A percentile compares a stretch with the other conserved stretches of the same genome.
Conservation (phyloP, 1,140 invertebrate species). For the Drosophila bipectinata region DNA sequence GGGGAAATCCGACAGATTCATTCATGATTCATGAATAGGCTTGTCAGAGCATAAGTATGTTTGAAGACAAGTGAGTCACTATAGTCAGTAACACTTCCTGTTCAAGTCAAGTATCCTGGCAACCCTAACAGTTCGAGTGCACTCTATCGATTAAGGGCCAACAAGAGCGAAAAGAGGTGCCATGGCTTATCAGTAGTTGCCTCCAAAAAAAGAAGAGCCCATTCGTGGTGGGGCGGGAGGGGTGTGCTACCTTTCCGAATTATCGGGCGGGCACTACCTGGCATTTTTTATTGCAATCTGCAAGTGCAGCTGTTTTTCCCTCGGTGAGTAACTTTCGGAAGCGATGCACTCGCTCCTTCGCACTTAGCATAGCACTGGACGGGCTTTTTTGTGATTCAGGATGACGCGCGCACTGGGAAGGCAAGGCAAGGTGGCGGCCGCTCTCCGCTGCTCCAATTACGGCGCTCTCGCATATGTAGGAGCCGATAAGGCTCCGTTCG, state of each 20-base stretch:
- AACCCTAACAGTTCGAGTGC: too few species aligned
- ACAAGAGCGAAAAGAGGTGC: too few species aligned
- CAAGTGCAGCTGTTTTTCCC: neutral
- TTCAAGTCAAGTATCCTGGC: too few species aligned
- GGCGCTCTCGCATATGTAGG: neutral
- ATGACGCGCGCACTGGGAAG: slow-evolving; percentile 8
- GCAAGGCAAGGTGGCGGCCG: slow-evolving; percentile 14
- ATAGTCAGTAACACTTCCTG: too few species aligned
- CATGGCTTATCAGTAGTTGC: too few species aligned
- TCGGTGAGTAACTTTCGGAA: neutral
- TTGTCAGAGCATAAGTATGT: neutral
- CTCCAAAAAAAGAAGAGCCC: too few species aligned
- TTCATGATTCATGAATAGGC: slow-evolving; percentile 14
- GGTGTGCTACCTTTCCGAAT: too few species aligned
- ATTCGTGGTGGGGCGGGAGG: too few species aligned
- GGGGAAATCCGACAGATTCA: slow-evolving; percentile 9
- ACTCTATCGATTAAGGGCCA: too few species aligned
- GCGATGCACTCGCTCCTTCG: neutral
- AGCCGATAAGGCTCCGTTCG: slow-evolving; percentile 42
- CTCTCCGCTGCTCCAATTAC: neutral
- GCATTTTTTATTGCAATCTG: neutral
- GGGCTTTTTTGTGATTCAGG: slow-evolving; percentile 11
- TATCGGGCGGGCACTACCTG: too few species aligned
- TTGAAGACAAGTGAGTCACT: too few species aligned
- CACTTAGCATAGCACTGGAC: neutral